Percentiles rank a stretch among this genome's conserved stretches.
Conservation (phyloP, 2,888 invertebrate genomes). For the Rhogogaster chlorosoma region DNA sequence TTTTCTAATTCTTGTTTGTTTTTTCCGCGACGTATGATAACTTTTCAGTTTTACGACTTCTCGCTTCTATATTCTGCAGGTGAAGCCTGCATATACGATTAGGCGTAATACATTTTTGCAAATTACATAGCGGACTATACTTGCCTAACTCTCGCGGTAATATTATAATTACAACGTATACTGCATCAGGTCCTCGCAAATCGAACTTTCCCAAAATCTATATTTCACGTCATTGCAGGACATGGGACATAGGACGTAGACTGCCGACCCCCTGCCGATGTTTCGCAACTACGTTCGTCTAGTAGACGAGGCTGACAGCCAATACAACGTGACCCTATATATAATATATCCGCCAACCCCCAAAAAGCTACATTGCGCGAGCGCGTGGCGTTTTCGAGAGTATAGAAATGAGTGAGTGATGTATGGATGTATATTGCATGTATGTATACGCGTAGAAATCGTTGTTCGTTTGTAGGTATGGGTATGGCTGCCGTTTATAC, state of each 20-base stretch:
- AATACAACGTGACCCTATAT: constrained; percentile 29
- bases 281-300: constrained; percentile 27
- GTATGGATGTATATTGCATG: background rate
- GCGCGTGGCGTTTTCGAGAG: constrained; percentile 55
- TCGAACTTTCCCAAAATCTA: background rate
- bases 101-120: background rate
- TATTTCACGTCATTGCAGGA: background rate
- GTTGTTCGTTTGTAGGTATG: background rate
- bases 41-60: background rate
- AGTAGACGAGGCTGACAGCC: constrained; percentile 33
- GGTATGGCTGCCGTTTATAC: constrained; percentile 8
- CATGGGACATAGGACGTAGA: background rate
- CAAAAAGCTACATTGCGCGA: constrained; percentile 41
- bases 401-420: constrained; percentile 24
- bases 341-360: constrained; percentile 24
- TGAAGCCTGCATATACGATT: background rate
- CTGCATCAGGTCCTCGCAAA: background rate
- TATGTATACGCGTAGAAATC: background rate
- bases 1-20: background rate
- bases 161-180: background rate
- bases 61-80: background rate
- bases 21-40: background rate
- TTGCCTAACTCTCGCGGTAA: background rate
- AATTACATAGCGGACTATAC: background rate
- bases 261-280: background rate